Conservation (phyloP, 2,888 invertebrate species). For the Rotaria socialis region DNA sequence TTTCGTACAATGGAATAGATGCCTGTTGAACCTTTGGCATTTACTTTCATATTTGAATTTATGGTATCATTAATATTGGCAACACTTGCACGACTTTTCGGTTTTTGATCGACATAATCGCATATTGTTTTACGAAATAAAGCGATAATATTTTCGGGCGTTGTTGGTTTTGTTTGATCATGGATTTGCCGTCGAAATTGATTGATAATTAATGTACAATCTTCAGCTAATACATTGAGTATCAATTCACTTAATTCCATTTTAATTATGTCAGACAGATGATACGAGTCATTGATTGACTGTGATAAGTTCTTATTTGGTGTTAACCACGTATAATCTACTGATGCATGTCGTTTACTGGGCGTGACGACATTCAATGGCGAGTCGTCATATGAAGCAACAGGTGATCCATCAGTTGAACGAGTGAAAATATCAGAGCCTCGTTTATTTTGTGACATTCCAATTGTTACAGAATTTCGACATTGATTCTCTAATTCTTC, state of each 20-base stretch:
- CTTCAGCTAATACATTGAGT: constrained; percentile 12
- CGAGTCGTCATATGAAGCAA: background rate
- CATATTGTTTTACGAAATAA: constrained; percentile 2
- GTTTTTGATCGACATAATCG: background rate
- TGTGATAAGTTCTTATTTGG: background rate
- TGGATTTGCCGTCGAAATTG: constrained; percentile 10
- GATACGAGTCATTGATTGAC: background rate
- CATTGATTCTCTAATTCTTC: constrained; percentile 30
- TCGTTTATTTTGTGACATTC: background rate
- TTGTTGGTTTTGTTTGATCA: background rate
- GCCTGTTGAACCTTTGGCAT: background rate
- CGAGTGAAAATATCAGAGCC: background rate
- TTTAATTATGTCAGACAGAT: constrained; percentile 5
- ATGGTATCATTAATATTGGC: background rate
- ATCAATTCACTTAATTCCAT: constrained; percentile 22
- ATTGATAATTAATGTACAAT: constrained; percentile 7
- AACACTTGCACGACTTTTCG: too few species aligned
- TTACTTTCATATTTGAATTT: background rate
- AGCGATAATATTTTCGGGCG: background rate
- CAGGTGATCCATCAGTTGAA: background rate
- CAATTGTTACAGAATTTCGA: background rate
- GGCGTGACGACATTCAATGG: background rate
- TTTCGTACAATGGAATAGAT: background rate
- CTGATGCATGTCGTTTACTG: constrained; percentile 5
- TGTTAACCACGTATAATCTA: constrained; percentile 14